Evolutionary conservation across 2,888 invertebrate species (phyloP).

Genomic region (Scrobipalpa costella): DNA sequence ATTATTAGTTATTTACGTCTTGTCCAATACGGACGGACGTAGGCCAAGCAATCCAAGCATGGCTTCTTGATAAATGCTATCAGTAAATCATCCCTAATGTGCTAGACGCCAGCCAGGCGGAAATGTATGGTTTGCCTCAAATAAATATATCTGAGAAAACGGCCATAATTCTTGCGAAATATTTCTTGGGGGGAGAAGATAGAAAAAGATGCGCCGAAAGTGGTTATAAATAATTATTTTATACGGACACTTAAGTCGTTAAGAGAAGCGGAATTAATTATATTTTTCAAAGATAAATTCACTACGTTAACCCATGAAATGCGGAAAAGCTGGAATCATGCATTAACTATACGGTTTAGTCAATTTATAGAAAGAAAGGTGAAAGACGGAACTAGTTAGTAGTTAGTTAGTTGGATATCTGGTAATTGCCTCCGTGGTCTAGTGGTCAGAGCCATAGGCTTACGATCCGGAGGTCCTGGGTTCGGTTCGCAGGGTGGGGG

Average conservation of each 20-base stretch:
- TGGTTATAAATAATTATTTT: constrained; percentile 9
- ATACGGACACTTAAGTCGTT: background rate
- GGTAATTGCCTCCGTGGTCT: no score
- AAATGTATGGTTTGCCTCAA: constrained; percentile 38
- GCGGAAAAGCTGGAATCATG: no score
- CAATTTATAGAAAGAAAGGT: no score
- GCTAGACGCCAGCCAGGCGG: constrained; percentile 42
- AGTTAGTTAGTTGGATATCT: no score
- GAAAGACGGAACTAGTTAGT: no score
- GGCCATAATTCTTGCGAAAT: constrained; percentile 21
- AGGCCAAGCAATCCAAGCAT: constrained; percentile 6
- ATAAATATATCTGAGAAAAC: constrained; percentile 31
- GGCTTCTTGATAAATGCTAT: constrained; percentile 48
- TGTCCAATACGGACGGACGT: background rate
- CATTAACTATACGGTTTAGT: no score
- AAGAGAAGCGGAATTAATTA: background rate
- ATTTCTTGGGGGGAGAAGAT: constrained; percentile 19
- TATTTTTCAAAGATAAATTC: background rate
- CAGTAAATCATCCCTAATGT: constrained; percentile 62
- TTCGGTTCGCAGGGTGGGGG: no score
- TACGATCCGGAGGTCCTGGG: no score
- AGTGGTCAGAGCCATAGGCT: no score
- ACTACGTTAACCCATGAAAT: no score
- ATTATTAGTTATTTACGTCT: constrained; percentile 3
- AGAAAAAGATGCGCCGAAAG: constrained; percentile 20